Evolutionary conservation across 1,140 invertebrate species (phyloP).

Genomic region (Samia ricini): DNA sequence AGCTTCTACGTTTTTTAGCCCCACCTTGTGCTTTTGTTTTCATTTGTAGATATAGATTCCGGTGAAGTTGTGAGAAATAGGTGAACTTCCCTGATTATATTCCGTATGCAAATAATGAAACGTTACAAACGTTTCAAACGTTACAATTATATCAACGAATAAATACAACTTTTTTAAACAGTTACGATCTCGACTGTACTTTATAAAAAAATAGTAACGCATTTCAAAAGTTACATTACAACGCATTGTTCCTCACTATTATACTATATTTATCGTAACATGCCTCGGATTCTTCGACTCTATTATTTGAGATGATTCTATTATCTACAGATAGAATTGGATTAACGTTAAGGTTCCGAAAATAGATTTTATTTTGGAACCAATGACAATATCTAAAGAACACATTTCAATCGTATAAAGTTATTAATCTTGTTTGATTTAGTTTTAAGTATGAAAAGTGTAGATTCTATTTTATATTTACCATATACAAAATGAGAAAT

Average conservation of each 20-base stretch:
- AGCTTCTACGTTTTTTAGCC: too few relatives aligned
- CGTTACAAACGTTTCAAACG: too few relatives aligned
- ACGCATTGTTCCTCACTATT: not conserved
- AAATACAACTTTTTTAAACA: not conserved
- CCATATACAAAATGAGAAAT: too few relatives aligned
- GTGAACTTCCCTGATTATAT: too few relatives aligned
- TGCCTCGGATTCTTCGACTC: not conserved
- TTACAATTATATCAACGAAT: too few relatives aligned
- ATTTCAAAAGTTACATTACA: not conserved
- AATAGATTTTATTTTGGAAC: not conserved
- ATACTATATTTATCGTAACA: not conserved
- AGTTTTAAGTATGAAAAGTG: too few relatives aligned
- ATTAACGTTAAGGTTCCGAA: not conserved
- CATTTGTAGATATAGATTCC: too few relatives aligned
- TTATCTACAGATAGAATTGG: not conserved
- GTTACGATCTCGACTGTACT: not conserved
- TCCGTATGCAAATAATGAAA: too few relatives aligned
- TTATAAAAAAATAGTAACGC: not conserved
- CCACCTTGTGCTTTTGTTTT: too few relatives aligned
- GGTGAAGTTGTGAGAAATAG: too few relatives aligned
- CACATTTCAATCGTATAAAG: not conserved
- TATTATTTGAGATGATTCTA: not conserved
- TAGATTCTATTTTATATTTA: too few relatives aligned
- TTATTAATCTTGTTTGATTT: too few relatives aligned
- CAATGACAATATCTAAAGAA: not conserved